Conservation (phyloP, 1,140 invertebrate species). For the Proales similis region DNA sequence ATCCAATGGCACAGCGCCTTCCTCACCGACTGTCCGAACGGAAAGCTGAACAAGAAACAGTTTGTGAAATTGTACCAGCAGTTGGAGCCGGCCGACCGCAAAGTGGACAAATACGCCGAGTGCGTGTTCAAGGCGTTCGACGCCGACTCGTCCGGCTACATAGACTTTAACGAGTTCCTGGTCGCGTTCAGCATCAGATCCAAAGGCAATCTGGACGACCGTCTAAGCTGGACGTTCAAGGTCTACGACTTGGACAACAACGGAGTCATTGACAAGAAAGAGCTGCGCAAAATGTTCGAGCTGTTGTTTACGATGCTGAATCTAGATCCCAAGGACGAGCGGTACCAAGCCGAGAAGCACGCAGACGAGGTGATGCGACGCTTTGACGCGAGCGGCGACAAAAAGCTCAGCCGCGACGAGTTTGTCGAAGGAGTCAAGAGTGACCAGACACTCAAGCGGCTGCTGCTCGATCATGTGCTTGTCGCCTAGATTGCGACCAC, state of each 20-base stretch:
- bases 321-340: conserved; percentile 26
- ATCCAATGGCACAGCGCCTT: conserved; percentile 37
- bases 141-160: conserved; percentile 26
- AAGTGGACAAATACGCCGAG: conserved; percentile 38
- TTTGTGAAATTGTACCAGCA: conserved; percentile 31
- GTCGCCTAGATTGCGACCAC: too few species aligned
- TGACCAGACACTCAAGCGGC: conserved; percentile 12
- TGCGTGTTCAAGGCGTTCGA: conserved; percentile 35
- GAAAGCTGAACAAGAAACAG: conserved; percentile 37
- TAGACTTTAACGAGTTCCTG: conserved; percentile 36
- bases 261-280: conserved; percentile 34
- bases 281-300: conserved; percentile 36
- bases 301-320: conserved; percentile 16
- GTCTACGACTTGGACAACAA: conserved; percentile 38
- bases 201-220: conserved; percentile 25
- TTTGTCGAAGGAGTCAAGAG: conserved; percentile 37
- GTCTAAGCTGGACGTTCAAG: conserved; percentile 34
- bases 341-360: conserved; percentile 34
- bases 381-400: conserved; percentile 28
- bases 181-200: conserved; percentile 26
- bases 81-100: conserved; percentile 29
- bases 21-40: conserved; percentile 32
- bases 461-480: conserved; percentile 25
- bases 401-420: conserved; percentile 32
- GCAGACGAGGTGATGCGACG: conserved; percentile 23